These are phyloP conservation scores for Sakesphorus luctuosus DNA, from an alignment of 2,113 vertebrate species.

Conservation along the genomic window DNA sequence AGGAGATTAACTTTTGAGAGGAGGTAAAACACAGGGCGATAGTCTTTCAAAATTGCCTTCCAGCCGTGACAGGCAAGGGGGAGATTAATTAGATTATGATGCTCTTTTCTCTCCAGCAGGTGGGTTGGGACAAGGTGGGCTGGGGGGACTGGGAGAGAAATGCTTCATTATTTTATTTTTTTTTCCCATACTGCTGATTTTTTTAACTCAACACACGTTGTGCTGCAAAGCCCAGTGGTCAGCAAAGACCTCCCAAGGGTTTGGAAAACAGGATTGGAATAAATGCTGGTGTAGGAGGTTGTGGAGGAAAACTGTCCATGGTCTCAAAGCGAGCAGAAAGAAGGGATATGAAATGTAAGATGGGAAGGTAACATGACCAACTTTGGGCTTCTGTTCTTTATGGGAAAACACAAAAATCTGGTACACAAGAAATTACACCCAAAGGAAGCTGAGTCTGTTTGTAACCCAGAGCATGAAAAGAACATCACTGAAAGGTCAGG, in stretches of 20 bases:
- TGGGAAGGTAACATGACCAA: accelerated
- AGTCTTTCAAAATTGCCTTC: conserved; percentile 72
- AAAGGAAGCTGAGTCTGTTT: neutral
- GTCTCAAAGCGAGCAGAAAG: neutral
- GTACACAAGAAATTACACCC: neutral
- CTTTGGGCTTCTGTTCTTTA: neutral
- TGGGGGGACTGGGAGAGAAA: neutral
- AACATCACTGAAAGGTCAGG: neutral
- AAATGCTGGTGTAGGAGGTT: neutral
- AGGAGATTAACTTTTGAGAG: conserved; percentile 69
- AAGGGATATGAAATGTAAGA: too few species aligned
- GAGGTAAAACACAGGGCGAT: conserved; percentile 57
- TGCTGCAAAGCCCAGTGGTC: neutral
- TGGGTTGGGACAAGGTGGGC: conserved; percentile 40
- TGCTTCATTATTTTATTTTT: neutral
- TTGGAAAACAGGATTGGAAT: neutral
- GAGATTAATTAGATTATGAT: conserved; percentile 71
- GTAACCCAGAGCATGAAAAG: neutral
- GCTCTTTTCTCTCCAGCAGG: conserved; percentile 60
- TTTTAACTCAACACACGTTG: neutral
- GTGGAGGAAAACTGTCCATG: accelerated
- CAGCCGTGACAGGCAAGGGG: conserved; percentile 59
- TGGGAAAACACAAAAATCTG: neutral
- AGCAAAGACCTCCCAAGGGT: neutral
- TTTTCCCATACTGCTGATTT: neutral